A percentile compares a stretch with the other conserved stretches of the same genome.
These are phyloP conservation scores for Neopelma chrysocephalum DNA, from an alignment of 2,797 vertebrate genomes.

Conservation along the genomic window DNA sequence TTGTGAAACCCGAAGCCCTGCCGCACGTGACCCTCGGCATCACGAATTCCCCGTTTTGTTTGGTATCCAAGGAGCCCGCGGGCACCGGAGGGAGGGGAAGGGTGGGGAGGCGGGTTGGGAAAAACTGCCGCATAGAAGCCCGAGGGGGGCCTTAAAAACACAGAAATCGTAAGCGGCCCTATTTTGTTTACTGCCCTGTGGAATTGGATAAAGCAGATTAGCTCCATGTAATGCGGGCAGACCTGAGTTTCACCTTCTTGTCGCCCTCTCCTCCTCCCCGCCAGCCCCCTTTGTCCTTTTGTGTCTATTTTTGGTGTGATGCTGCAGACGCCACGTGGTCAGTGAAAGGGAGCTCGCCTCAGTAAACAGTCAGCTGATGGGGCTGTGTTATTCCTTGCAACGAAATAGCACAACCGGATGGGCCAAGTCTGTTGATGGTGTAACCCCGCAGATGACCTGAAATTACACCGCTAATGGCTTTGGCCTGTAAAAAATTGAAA, in stretches of 20 bases:
- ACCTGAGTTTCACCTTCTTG: conserved; percentile 57
- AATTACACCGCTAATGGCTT: not conserved
- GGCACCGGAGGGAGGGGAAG: conserved; percentile 21
- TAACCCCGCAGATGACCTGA: not conserved
- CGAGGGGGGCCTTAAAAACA: not conserved
- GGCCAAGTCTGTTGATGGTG: conserved; percentile 26
- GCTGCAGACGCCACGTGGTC: conserved; percentile 76
- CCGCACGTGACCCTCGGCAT: conserved; percentile 83
- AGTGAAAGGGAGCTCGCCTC: conserved; percentile 62
- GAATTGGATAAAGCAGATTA: conserved; percentile 51
- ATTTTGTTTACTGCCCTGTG: conserved; percentile 21
- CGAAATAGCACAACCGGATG: not conserved
- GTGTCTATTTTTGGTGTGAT: conserved; percentile 76
- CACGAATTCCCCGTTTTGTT: conserved; percentile 78
- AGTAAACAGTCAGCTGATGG: conserved; percentile 76
- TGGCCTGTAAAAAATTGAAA: not conserved
- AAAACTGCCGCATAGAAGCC: not conserved
- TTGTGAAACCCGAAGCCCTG: conserved; percentile 90
- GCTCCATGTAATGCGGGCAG: conserved; percentile 10
- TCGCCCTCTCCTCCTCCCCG: not conserved
- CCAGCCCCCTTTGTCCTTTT: conserved; percentile 73
- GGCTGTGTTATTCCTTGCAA: conserved; percentile 22
- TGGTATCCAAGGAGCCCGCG: conserved; percentile 81
- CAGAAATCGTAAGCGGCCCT: not conserved
- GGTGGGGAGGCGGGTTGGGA: not conserved